phyloP scores from a whole-genome alignment of 1,140 invertebrate genomes.

The Oryzaephilus surinamensis region DNA sequence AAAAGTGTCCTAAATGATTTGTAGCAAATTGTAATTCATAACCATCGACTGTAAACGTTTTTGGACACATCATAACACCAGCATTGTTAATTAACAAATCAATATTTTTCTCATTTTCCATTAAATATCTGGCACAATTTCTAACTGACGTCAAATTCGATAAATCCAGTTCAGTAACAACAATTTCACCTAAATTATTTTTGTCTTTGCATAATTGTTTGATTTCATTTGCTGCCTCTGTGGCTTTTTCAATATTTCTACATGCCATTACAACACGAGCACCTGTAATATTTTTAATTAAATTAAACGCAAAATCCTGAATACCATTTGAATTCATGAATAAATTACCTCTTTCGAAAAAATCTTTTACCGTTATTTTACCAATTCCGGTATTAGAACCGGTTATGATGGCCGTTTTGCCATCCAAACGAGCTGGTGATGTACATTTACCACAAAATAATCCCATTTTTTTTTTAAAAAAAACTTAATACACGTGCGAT shows the following conservation, averaged over 20 bases:
- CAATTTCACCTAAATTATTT: slow-evolving; percentile 43
- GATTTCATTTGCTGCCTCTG: slow-evolving; percentile 36
- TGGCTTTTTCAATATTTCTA: slow-evolving; percentile 32
- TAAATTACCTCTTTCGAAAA: slow-evolving; percentile 55
- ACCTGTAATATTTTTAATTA: slow-evolving; percentile 24
- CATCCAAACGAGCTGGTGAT: slow-evolving; percentile 49
- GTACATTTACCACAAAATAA: slow-evolving; percentile 46
- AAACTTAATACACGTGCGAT: no score
- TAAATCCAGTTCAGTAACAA: slow-evolving; percentile 56
- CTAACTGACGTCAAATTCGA: slow-evolving; percentile 59
- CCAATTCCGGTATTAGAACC: slow-evolving; percentile 90
- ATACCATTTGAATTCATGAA: neutral
- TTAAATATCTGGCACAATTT: slow-evolving; percentile 54
- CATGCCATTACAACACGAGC: slow-evolving; percentile 39
- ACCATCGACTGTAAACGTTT: slow-evolving; percentile 58
- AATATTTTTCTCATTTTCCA: slow-evolving; percentile 47
- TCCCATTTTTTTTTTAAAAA: slow-evolving; percentile 38
- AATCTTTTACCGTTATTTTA: slow-evolving; percentile 68
- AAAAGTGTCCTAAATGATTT: slow-evolving; percentile 76
- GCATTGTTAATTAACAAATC: slow-evolving; percentile 76
- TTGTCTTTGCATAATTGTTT: slow-evolving; percentile 36
- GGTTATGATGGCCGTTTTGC: slow-evolving; percentile 71
- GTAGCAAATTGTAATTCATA: slow-evolving; percentile 70
- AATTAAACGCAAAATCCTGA: neutral
- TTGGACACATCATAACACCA: slow-evolving; percentile 62